Evolutionary conservation across 2,113 vertebrate species (phyloP).

Genomic region (Chrysochloris asiatica): DNA sequence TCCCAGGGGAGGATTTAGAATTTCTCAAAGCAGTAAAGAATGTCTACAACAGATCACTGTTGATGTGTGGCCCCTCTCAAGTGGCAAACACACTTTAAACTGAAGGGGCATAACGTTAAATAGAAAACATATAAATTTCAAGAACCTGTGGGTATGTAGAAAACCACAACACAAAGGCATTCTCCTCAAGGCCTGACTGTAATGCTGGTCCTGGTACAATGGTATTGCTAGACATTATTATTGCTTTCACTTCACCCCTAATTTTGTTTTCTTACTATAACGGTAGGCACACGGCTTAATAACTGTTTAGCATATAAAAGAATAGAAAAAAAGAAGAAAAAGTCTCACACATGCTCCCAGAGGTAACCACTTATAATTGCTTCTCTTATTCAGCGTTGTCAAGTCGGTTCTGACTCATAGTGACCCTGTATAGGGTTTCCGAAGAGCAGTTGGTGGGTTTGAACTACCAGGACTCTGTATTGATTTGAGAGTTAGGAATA

Average conservation of each 20-base stretch:
- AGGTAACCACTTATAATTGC: neutral
- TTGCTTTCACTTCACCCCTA: neutral
- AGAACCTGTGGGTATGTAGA: neutral
- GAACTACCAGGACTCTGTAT: too few relatives aligned
- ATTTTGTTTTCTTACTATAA: neutral
- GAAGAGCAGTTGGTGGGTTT: too few relatives aligned
- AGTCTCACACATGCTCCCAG: neutral
- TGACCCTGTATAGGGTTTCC: too few relatives aligned
- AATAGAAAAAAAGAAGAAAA: neutral
- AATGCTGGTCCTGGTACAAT: neutral
- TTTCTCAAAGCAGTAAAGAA: fast-evolving
- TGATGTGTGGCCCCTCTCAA: neutral
- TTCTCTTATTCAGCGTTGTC: too few relatives aligned
- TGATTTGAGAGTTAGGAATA: too few relatives aligned
- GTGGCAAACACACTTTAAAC: neutral
- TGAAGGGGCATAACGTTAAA: neutral
- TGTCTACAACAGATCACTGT: neutral
- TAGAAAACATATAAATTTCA: neutral
- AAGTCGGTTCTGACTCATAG: too few relatives aligned
- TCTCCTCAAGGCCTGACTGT: fast-evolving
- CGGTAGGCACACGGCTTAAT: neutral
- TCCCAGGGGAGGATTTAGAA: neutral
- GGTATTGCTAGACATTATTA: fast-evolving
- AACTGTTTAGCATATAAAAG: neutral
- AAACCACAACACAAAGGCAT: fast-evolving